Percentiles rank a stretch among this genome's conserved stretches.
These are phyloP conservation scores for Bucorvus abyssinicus DNA, from an alignment of 2,797 vertebrate genomes.

Conservation along the genomic window DNA sequence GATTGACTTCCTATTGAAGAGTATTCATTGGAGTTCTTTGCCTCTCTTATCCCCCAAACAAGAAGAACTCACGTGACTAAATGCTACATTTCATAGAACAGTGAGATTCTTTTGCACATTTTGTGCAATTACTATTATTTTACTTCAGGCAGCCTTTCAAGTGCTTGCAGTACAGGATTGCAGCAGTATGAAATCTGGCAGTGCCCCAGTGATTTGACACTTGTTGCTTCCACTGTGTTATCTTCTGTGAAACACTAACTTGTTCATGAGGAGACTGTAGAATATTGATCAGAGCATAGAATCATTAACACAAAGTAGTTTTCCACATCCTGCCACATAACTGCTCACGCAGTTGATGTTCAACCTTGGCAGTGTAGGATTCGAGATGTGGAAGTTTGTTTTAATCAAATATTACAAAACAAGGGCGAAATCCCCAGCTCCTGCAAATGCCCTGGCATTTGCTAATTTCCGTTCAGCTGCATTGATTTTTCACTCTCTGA, in stretches of 20 bases:
- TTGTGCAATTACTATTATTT: not conserved
- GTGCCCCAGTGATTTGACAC: not conserved
- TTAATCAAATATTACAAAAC: constrained; percentile 24
- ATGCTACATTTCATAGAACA: not conserved
- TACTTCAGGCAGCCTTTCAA: not conserved
- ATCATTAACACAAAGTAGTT: constrained; percentile 53
- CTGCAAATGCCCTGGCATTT: not conserved
- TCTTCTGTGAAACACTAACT: constrained; percentile 52
- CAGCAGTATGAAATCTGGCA: not conserved
- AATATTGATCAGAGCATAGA: constrained; percentile 56
- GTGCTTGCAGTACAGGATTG: not conserved
- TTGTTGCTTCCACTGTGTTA: not conserved
- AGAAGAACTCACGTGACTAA: not conserved
- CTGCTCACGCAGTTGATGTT: constrained; percentile 30
- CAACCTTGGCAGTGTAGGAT: not conserved
- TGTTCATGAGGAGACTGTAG: not conserved
- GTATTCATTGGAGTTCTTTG: not conserved
- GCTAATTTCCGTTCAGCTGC: not conserved
- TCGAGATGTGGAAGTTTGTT: not conserved
- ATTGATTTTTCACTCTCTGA: constrained; percentile 1
- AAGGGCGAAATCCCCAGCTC: not conserved
- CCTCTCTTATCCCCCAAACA: not conserved
- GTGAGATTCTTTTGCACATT: not conserved
- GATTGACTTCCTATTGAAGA: not conserved
- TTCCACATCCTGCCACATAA: constrained; percentile 33